Evolutionary conservation across 2,113 vertebrate genomes (phyloP).

Genomic region (Cygnus atratus): DNA sequence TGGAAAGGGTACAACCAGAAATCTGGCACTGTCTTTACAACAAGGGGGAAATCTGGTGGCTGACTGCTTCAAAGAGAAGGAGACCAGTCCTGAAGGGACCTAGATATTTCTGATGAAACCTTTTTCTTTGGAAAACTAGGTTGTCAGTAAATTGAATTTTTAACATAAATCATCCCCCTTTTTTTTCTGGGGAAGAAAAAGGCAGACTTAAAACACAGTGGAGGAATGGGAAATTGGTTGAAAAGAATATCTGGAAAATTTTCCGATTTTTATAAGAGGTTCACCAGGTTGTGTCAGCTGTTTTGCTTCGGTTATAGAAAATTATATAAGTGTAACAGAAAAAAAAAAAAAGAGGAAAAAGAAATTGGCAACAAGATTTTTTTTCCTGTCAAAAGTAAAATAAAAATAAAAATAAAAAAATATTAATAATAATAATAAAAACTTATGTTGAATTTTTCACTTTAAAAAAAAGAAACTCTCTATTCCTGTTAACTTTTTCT

Average conservation of each 20-base stretch:
- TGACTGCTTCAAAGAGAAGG: not conserved
- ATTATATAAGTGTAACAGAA: not conserved
- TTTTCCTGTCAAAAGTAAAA: not conserved
- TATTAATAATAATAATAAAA: too few species aligned
- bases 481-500: not conserved
- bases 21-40: not conserved
- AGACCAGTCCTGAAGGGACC: not conserved
- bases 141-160: not conserved
- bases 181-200: not conserved
- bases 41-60: not conserved
- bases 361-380: not conserved
- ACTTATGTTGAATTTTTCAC: not conserved
- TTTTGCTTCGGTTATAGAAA: not conserved
- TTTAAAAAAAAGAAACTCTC: not conserved
- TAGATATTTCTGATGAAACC: not conserved
- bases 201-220: not conserved
- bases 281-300: not conserved
- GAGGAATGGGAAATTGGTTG: not conserved
- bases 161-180: not conserved
- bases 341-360: not conserved
- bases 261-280: not conserved
- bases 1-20: not conserved
- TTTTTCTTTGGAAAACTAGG: not conserved
- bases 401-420: not conserved
- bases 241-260: not conserved